Evolutionary conservation across 2,797 vertebrate species (phyloP).

Genomic region (Chloroceryle amazona): DNA sequence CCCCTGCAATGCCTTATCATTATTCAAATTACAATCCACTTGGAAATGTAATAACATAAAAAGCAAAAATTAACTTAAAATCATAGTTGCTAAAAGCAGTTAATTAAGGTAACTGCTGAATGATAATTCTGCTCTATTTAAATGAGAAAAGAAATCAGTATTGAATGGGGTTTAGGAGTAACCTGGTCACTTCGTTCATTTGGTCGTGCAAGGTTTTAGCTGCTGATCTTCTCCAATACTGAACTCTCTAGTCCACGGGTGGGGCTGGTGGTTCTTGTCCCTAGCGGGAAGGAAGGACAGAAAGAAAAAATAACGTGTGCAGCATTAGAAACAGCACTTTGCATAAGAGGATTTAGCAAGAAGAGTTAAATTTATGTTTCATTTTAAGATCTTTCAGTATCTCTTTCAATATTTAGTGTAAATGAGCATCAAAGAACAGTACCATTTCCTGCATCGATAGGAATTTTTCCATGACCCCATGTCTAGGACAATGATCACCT

Average conservation of each 20-base stretch:
- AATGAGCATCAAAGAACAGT: not conserved
- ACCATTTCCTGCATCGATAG: not conserved
- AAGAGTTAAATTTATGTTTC: not conserved
- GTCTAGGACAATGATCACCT: not conserved
- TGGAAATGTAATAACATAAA: constrained; percentile 65
- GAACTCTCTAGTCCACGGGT: constrained; percentile 89
- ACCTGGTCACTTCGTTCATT: constrained; percentile 82
- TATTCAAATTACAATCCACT: constrained; percentile 66
- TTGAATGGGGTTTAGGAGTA: constrained; percentile 67
- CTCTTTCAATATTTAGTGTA: not conserved
- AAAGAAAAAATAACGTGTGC: not conserved
- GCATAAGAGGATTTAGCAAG: not conserved
- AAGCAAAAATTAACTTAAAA: constrained; percentile 77
- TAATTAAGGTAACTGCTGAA: constrained; percentile 63
- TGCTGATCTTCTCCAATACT: constrained; percentile 53
- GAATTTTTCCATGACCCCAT: not conserved
- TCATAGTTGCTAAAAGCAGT: constrained; percentile 69
- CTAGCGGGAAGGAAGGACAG: constrained; percentile 63
- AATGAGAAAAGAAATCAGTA: constrained; percentile 64
- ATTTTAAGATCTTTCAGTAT: not conserved
- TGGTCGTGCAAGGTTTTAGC: constrained; percentile 80
- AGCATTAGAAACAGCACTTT: constrained; percentile 22
- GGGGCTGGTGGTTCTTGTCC: constrained; percentile 92
- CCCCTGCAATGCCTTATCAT: constrained; percentile 49
- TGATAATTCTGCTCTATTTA: constrained; percentile 63